Base-by-base conservation (phyloP, 2,888 invertebrate genomes). In the Caenorhabditis doughertyi region DNA sequence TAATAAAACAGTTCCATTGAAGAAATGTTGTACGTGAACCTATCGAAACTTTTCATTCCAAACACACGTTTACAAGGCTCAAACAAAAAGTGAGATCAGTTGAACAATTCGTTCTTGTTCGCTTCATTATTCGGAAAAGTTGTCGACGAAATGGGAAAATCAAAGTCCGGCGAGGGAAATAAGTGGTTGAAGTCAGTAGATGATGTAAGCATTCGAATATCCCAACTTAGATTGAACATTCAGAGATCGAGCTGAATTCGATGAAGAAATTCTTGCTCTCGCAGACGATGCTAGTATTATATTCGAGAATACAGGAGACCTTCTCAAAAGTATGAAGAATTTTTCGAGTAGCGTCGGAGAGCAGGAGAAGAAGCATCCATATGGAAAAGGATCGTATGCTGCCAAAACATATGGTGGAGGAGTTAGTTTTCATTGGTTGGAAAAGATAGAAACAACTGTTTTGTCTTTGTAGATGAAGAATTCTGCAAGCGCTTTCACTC, bases 331-430 rank as follows among this genome's bases (percentile, higher is more conserved):
- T 32, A 25, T 76, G 35, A 67, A 76, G 67, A 67, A 58, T 18
- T 76, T 67, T 27, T 13, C 60, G n/a, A 42, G 51, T 5, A 23
- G 21, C 7, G 29, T 76, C 25, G 76, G 76, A 2, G 76, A 76
- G n/a, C 49, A 49, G 32, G 76, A 76, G 60, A 76, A 67, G 60
- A 76, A 76, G 51, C 76, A 76, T 60, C 67, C 67, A 29, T 76
- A 76, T 18, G 76, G 67, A n/a, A 76, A 76, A 47, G 76, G 51
- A 27, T 29, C 67, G 23, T 23, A 29, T 44, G 67, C 76, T 18
- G 58, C 42, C 8, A 67, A 49, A 35, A 42, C 49, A 23, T 76
- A 76, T 27, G 67, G 27, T 2, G 11, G 47, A 13, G 58, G 47
- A 18, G 67, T 76, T 29, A 60, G 72, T 68, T 55, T 11, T 51